Evolutionary conservation across 2,113 vertebrate species (phyloP).

Genomic region (Pampusana beccarii): DNA sequence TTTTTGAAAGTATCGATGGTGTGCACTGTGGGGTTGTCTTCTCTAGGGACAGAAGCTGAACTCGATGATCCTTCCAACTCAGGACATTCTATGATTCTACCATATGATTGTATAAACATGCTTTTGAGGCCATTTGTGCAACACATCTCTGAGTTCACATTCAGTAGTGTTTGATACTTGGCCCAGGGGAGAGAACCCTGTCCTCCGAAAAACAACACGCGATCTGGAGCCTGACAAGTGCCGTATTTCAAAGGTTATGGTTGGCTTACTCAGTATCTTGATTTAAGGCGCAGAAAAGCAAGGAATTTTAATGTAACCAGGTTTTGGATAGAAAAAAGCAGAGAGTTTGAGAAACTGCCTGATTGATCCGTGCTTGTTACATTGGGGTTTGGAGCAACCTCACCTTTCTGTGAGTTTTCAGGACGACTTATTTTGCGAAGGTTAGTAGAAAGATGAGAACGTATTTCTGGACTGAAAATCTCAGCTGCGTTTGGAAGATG

Average conservation of each 20-base stretch:
- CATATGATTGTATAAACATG: background rate
- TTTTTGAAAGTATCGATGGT: background rate
- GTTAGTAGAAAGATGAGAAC: background rate
- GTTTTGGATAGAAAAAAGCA: background rate
- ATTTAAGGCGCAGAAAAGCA: background rate
- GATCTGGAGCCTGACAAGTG: background rate
- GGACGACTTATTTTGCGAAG: background rate
- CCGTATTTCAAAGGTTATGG: background rate
- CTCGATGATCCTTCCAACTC: no score
- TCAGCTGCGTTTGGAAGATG: background rate
- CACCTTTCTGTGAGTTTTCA: background rate
- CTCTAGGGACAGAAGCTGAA: no score
- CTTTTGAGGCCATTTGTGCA: background rate
- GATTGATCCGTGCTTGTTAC: background rate
- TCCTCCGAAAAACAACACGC: background rate
- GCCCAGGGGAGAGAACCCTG: background rate
- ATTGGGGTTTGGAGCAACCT: background rate
- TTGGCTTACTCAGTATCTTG: background rate
- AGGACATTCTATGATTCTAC: no score
- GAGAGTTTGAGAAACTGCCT: background rate
- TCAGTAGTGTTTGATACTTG: background rate
- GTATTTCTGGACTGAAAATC: background rate
- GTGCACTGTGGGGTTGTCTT: no score
- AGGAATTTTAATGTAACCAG: background rate
- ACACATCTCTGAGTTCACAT: background rate